These are phyloP conservation scores for Ariopsis seemanni DNA, from an alignment of 2,113 vertebrate genomes.

Conservation along the genomic window DNA sequence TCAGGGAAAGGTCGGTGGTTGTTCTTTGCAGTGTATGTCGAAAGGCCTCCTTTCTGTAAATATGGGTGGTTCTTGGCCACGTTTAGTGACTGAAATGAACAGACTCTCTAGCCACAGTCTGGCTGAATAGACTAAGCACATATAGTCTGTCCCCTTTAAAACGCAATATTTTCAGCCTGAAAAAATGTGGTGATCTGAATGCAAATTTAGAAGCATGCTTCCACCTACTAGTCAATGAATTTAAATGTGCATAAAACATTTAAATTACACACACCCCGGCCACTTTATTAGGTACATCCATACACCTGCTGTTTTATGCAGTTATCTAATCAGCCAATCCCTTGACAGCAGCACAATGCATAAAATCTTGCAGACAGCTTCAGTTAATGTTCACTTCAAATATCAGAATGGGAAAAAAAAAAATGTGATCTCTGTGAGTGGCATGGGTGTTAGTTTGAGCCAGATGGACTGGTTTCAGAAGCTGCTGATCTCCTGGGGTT, in stretches of 20 bases:
- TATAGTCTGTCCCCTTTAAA: not conserved
- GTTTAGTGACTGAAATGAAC: not conserved
- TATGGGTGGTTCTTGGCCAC: not conserved
- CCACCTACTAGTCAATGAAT: not conserved
- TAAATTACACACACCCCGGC: too few relatives aligned
- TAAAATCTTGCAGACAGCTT: too few relatives aligned
- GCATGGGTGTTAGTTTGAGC: too few relatives aligned
- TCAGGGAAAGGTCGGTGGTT: not conserved
- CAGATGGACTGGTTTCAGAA: too few relatives aligned
- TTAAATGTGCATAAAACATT: not conserved
- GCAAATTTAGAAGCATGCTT: not conserved
- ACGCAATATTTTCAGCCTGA: not conserved
- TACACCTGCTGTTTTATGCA: too few relatives aligned
- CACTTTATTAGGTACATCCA: too few relatives aligned
- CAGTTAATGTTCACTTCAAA: too few relatives aligned
- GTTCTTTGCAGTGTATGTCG: not conserved
- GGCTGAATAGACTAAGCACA: not conserved
- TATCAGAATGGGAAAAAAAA: too few relatives aligned
- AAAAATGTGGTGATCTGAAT: not conserved
- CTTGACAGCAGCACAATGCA: too few relatives aligned
- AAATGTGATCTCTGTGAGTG: too few relatives aligned
- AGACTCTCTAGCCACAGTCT: not conserved
- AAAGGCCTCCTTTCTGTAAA: not conserved
- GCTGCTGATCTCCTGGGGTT: too few relatives aligned
- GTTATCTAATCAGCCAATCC: too few relatives aligned